Conservation (phyloP, 2,888 invertebrate genomes). For the Dendrolimus houi region DNA sequence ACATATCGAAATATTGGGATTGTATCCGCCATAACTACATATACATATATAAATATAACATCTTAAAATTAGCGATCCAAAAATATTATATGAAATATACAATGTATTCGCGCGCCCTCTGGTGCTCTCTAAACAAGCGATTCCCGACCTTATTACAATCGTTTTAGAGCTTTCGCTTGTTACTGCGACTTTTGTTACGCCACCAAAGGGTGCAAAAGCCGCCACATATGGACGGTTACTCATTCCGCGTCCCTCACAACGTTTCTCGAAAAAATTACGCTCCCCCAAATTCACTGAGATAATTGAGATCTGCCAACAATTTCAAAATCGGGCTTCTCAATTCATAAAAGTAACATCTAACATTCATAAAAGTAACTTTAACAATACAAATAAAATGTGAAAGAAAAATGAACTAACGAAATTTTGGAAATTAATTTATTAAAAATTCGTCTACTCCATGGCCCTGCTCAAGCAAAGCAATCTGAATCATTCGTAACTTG, state of each 20-base stretch:
- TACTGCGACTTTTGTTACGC: constrained; percentile 49
- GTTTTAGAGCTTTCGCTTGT: constrained; percentile 33
- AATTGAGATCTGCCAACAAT: constrained; percentile 15
- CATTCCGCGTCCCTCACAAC: constrained; percentile 60
- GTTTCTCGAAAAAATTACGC: background rate
- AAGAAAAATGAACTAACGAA: background rate
- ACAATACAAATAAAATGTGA: background rate
- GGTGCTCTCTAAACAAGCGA: constrained; percentile 50
- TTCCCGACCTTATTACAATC: constrained; percentile 25
- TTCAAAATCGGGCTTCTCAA: constrained; percentile 56
- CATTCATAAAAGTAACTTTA: constrained; percentile 14
- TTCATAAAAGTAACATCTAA: constrained; percentile 17
- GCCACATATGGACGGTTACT: constrained; percentile 72
- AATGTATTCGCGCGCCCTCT: constrained; percentile 68
- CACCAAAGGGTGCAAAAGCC: constrained; percentile 67
- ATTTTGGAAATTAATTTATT: constrained; percentile 21
- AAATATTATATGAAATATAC: constrained; percentile 71
- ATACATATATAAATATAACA: constrained; percentile 77
- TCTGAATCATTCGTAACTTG: constrained; percentile 69
- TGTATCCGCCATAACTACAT: constrained; percentile 72
- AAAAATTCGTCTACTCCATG: constrained; percentile 37
- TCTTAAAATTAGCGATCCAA: constrained; percentile 77
- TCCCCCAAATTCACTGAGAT: constrained; percentile 8
- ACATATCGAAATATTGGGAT: constrained; percentile 71
- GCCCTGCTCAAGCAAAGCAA: constrained; percentile 74